phyloP scores from a whole-genome alignment of 2,888 invertebrate genomes.

The Odontothrips loti region DNA sequence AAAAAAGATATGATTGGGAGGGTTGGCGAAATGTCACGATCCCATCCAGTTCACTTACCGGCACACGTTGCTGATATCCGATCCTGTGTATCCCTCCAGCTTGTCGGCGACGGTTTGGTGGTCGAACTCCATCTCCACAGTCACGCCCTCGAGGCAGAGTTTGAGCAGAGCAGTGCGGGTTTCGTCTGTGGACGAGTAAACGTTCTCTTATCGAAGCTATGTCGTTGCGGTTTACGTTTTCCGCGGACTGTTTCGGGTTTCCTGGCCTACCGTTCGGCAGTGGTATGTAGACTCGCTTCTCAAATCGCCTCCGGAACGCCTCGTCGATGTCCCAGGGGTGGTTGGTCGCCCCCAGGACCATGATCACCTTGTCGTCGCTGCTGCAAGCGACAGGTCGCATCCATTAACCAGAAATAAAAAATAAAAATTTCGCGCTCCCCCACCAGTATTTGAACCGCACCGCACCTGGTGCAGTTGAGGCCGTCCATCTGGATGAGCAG shows the following conservation, averaged over 20 bases:
- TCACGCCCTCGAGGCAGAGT: conserved; percentile 66
- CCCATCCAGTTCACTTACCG: conserved; percentile 51
- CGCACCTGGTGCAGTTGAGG: conserved; percentile 59
- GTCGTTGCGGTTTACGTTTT: no score
- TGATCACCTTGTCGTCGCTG: conserved; percentile 58
- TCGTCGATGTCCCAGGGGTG: conserved; percentile 91
- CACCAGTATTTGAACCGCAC: no score
- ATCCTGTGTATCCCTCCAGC: conserved; percentile 78
- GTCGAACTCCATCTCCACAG: conserved; percentile 58
- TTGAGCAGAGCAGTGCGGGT: conserved; percentile 63
- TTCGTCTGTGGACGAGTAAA: conserved; percentile 56
- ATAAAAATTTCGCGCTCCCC: no score
- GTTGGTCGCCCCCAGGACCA: conserved; percentile 87
- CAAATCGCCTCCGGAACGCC: conserved; percentile 76
- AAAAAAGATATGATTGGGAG: no score
- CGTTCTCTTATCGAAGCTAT: no score
- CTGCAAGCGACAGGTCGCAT: conserved; percentile 40
- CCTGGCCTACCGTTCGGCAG: conserved; percentile 63
- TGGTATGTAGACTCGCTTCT: conserved; percentile 84
- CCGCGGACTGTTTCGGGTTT: no score
- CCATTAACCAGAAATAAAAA: conserved; percentile 41
- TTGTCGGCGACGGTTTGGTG: conserved; percentile 58
- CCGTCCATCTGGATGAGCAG: conserved; percentile 90
- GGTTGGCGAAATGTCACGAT: no score
- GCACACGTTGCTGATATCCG: conserved; percentile 86